Percentiles rank a stretch among this genome's conserved stretches.
Evolutionary conservation across 2,888 invertebrate genomes (phyloP).

Genomic region (Hypercompe scribonia): DNA sequence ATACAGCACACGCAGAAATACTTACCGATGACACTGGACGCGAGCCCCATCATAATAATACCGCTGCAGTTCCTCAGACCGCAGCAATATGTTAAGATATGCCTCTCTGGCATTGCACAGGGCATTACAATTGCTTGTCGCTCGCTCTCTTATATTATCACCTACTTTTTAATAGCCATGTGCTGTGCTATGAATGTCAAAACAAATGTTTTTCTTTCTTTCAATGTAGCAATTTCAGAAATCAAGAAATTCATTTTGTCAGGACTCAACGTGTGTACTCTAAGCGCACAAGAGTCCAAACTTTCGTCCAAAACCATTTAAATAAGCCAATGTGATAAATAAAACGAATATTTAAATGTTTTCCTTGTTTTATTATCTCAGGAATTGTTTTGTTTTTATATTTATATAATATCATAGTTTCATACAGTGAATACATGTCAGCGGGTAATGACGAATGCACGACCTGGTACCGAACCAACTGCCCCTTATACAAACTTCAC

Average conservation of each 20-base stretch:
- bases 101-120: too few relatives aligned
- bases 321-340: slow-evolving; percentile 48
- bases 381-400: slow-evolving; percentile 82
- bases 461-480: slow-evolving; percentile 62
- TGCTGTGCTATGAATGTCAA: too few relatives aligned
- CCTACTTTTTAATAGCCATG: too few relatives aligned
- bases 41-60: too few relatives aligned
- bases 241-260: not conserved
- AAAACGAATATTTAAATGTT: slow-evolving; percentile 72
- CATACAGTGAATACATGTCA: slow-evolving; percentile 80
- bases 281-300: not conserved
- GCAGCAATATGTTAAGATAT: too few relatives aligned
- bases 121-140: too few relatives aligned
- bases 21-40: too few relatives aligned
- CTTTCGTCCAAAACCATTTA: not conserved
- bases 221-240: too few relatives aligned
- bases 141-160: too few relatives aligned
- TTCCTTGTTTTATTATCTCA: slow-evolving; percentile 81
- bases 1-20: too few relatives aligned
- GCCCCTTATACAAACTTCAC: slow-evolving; percentile 49
- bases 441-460: slow-evolving; percentile 80
- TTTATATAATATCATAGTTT: slow-evolving; percentile 83
- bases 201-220: too few relatives aligned
- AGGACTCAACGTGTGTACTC: not conserved
- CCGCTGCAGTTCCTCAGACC: too few relatives aligned